Evolutionary conservation across 1,140 invertebrate species (phyloP), one percentile per base, ranked within the genome.

Genomic region (Eriosoma lanigerum): DNA sequence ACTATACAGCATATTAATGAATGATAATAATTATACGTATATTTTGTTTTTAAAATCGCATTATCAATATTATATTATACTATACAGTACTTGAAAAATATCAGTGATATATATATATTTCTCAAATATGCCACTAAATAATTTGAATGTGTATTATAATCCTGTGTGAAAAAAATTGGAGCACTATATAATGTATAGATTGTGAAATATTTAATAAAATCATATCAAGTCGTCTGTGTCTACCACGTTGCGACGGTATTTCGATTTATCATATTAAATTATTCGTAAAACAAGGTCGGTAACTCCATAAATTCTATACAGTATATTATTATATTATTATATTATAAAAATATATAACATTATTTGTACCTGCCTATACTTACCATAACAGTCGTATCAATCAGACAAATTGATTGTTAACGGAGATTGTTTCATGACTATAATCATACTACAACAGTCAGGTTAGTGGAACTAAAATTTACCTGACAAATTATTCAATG

Each of bases 251-350:
- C 32, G 62, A 9, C 15, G 29, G 29, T 12, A n/a, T 64, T 64
- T 64, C 4, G 32, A 38, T 64, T 32, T n/a, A 58, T 75, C 52
- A 52, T 56, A 75, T 58, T 58, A 75, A 75, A 75, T 75, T 75
- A 54, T 75, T 75, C 72, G 48, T 75, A 38, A 75, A 75, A 75
- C 72, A 75, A 75, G 48, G 72, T 75, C 50, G 52, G 9, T 52
- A 8, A 12, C 32, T 68, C 19, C 62, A 38, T 12, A 64, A 17
- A 38, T 19, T 44, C 8, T 38, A 38, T 38, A 38, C 8, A 38
- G 8, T 8, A 8, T 8, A 38, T 38, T 38, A 38, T 38, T 38
- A 38, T 38, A 8, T 38, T n/a, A n/a, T n/a, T n/a, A n/a, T n/a
- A n/a, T n/a, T n/a, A n/a, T n/a, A n/a, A n/a, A n/a, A n/a, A n/a